Evolutionary conservation across 2,888 invertebrate genomes (phyloP).

Genomic region (Pseudoips prasinana): DNA sequence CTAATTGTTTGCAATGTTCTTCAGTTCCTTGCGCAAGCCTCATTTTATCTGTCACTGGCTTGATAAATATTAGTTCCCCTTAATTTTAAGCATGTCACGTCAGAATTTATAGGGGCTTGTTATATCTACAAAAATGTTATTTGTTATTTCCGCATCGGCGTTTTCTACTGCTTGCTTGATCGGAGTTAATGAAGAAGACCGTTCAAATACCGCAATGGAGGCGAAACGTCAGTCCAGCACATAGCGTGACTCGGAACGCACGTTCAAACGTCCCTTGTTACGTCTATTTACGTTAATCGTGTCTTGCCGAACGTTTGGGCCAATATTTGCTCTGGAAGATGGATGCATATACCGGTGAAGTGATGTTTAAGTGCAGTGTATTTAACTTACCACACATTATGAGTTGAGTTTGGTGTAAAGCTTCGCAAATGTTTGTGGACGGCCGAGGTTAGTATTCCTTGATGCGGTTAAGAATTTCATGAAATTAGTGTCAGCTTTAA

Average conservation of each 20-base stretch:
- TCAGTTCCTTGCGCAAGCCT: conserved; percentile 1
- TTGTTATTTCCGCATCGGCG: conserved; percentile 22
- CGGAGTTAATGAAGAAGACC: conserved; percentile 53
- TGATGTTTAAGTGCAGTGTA: conserved; percentile 59
- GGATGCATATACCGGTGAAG: conserved; percentile 57
- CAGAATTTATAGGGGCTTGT: too few relatives aligned
- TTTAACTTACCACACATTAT: conserved; percentile 54
- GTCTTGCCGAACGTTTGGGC: conserved; percentile 45
- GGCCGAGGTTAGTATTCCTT: conserved; percentile 65
- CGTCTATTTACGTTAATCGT: conserved; percentile 56
- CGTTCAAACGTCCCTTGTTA: conserved; percentile 53
- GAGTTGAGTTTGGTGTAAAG: conserved; percentile 53
- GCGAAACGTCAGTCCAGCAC: conserved; percentile 58
- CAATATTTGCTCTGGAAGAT: conserved; percentile 57
- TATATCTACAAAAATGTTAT: not conserved
- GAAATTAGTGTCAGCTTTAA: conserved; percentile 25
- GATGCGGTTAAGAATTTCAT: conserved; percentile 22
- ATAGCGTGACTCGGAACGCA: conserved; percentile 59
- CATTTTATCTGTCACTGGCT: too few relatives aligned
- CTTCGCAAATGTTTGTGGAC: conserved; percentile 72
- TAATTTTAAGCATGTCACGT: too few relatives aligned
- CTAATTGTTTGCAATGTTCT: conserved; percentile 21
- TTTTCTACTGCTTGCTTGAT: conserved; percentile 47
- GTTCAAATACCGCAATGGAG: conserved; percentile 41
- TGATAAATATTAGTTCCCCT: too few relatives aligned